A percentile compares a stretch with the other conserved stretches of the same genome.
These are phyloP conservation scores for Lampris megalopsis DNA, from an alignment of 2,113 vertebrate genomes.

Conservation along the genomic window DNA sequence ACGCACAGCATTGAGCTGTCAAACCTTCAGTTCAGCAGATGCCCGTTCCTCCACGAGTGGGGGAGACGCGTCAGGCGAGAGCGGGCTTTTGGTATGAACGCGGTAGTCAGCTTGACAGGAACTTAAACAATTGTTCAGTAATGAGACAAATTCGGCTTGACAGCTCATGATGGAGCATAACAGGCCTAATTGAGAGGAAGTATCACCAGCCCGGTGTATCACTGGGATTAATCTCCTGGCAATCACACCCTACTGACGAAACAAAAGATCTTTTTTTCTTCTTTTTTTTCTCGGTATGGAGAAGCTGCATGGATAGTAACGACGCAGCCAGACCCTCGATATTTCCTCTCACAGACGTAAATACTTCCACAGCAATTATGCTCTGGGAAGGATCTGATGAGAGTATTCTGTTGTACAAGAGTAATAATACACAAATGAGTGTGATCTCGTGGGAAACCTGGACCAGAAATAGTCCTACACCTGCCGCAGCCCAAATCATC, in stretches of 20 bases:
- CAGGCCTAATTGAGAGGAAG: conserved; percentile 57
- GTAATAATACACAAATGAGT: conserved; percentile 1
- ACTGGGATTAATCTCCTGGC: conserved; percentile 58
- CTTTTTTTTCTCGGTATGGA: conserved; percentile 6
- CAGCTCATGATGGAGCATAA: conserved; percentile 67
- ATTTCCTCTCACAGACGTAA: conserved; percentile 9
- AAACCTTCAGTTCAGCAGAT: conserved; percentile 71
- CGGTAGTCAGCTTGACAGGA: conserved; percentile 67
- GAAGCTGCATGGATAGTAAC: conserved; percentile 28
- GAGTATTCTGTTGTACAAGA: background rate
- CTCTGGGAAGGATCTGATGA: conserved; percentile 1
- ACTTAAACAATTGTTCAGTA: conserved; percentile 77
- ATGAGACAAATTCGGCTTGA: conserved; percentile 76
- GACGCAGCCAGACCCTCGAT: conserved; percentile 15
- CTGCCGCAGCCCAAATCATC: background rate
- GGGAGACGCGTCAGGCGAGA: conserved; percentile 55
- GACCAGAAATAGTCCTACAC: conserved; percentile 2
- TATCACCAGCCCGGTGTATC: conserved; percentile 49
- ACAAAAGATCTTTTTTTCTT: background rate
- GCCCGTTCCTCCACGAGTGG: conserved; percentile 51
- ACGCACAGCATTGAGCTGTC: conserved; percentile 70
- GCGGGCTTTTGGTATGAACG: conserved; percentile 54
- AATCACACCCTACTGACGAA: conserved; percentile 38
- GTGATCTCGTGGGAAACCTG: background rate
- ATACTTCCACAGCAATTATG: conserved; percentile 24